Conservation (phyloP, 2,797 vertebrate species). For the Pangasius macronema region DNA sequence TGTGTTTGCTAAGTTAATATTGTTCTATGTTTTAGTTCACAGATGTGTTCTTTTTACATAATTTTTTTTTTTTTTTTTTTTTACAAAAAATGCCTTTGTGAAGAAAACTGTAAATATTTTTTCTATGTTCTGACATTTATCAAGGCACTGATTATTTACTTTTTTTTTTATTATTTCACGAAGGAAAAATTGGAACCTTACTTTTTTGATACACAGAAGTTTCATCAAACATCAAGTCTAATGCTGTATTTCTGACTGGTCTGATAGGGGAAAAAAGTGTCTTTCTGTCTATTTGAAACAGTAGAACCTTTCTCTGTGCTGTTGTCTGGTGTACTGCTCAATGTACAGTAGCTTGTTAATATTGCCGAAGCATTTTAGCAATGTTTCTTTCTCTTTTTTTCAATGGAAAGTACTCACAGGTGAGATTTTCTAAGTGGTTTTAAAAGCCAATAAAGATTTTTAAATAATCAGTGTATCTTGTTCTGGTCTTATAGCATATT, state of each 20-base stretch:
- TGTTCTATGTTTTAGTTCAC: constrained; percentile 84
- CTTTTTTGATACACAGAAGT: constrained; percentile 85
- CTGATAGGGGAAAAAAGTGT: constrained; percentile 77
- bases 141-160: constrained; percentile 94
- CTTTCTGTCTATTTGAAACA: constrained; percentile 89
- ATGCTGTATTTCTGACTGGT: constrained; percentile 86
- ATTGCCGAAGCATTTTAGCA: constrained; percentile 92
- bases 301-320: constrained; percentile 84
- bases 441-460: constrained; percentile 99
- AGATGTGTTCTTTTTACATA: constrained; percentile 65
- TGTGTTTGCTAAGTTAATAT: constrained; percentile 96
- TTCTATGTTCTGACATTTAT: constrained; percentile 81
- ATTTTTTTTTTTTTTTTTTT: constrained; percentile 56
- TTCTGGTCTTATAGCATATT: constrained; percentile 15
- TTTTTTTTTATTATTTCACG: constrained; percentile 70
- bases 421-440: constrained; percentile 99
- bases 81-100: constrained; percentile 80
- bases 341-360: constrained; percentile 98
- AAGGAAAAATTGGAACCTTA: constrained; percentile 81
- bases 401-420: constrained; percentile 99
- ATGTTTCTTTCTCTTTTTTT: constrained; percentile 85
- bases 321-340: constrained; percentile 99
- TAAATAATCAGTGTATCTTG: constrained; percentile 72
- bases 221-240: constrained; percentile 86
- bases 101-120: constrained; percentile 77